phyloP scores from a whole-genome alignment of 2,797 vertebrate genomes.

The Hirundo rustica region DNA sequence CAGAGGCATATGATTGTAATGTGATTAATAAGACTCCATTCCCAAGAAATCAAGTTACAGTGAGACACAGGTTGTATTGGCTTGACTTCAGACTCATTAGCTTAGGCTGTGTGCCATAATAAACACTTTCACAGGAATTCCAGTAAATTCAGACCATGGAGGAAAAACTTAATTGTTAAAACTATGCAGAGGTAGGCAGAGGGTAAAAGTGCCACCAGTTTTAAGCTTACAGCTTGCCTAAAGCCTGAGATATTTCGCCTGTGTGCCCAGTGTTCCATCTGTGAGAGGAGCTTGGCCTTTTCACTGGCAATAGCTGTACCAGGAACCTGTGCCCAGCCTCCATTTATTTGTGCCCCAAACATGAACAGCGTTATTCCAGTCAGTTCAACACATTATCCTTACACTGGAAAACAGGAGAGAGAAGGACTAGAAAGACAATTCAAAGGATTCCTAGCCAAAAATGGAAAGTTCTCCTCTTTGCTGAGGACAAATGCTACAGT shows the following conservation, averaged over 20 bases:
- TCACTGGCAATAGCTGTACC: neutral
- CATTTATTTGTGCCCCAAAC: neutral
- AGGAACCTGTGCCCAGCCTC: neutral
- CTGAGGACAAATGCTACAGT: neutral
- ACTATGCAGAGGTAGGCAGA: neutral
- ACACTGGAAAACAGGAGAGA: neutral
- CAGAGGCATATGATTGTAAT: neutral
- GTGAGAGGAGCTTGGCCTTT: neutral
- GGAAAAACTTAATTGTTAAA: neutral
- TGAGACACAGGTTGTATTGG: neutral
- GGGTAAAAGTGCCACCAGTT: neutral
- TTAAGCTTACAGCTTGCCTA: neutral
- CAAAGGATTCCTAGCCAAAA: neutral
- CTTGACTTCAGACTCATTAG: neutral
- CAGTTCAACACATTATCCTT: neutral
- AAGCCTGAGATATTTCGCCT: neutral
- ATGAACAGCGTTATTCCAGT: neutral
- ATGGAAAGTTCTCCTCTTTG: neutral
- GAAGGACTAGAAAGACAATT: neutral
- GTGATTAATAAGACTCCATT: neutral
- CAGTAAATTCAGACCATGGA: neutral
- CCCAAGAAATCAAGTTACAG: neutral
- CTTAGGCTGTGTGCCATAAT: neutral
- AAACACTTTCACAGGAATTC: neutral
- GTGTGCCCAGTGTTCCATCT: neutral